Base-by-base conservation (phyloP, 1,140 invertebrate genomes). In the Caerostris darwini region DNA sequence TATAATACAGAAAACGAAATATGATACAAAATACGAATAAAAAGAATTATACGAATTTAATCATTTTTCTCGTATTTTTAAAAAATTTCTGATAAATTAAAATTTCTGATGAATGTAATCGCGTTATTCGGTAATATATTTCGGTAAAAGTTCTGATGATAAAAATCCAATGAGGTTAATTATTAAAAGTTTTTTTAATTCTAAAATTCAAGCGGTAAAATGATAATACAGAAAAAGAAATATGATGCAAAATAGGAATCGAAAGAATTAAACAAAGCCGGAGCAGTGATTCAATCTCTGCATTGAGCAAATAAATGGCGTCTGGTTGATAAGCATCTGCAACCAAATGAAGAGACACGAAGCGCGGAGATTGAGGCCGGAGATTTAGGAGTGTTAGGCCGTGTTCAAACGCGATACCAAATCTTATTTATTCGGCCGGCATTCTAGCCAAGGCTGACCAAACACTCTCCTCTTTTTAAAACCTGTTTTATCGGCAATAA, bases 401-500 rank as follows among this genome's bases (percentile, higher is more conserved):
- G 71, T 67, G 61, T 67, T 67, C 61, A 67, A 67, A 77, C 34
- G 71, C 10, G 71, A 77, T 77, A 53, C 53, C 50, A 77, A 77
- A 77, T 77, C 71, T 53, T 77, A 77, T 77, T 77, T 77, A 77
- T 77, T 77, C 34, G 61, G 61, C 61, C 34, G 34, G 34, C 34
- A 34, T 34, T 34, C 71, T 50, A 77, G 7, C 71, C 71, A 77
- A 77, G 71, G 71, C 71, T 77, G 71, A 77, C 71, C 34, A 77
- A 77, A 77, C 71, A 77, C 34, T 50, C 71, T 7, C 10, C 34
- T 19, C n/a, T 77, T 77, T 77, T 77, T 77, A 77, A 67, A 77
- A 77, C 71, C 71, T 77, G 82, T 85, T 85, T 85, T 85, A 85
- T 85, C 57, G 82, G 56, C 56, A n/a, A 58, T 85, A 85, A 85